These are phyloP conservation scores for Calycopis cecrops DNA, from an alignment of 1,140 invertebrate species.

Conservation along the genomic window DNA sequence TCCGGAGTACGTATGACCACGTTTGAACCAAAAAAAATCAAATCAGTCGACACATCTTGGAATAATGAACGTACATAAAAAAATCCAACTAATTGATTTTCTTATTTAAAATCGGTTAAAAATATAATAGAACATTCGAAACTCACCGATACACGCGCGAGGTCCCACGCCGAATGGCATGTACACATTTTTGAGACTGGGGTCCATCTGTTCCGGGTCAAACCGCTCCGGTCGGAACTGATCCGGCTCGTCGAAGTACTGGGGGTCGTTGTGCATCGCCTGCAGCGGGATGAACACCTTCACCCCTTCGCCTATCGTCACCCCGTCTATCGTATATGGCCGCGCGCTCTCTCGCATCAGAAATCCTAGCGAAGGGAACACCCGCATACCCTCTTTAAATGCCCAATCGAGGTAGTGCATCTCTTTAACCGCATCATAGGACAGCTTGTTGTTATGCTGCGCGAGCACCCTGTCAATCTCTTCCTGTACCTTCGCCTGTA, in stretches of 20 bases:
- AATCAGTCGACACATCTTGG: too few relatives aligned
- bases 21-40: too few relatives aligned
- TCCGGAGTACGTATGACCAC: too few relatives aligned
- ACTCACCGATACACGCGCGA: slow-evolving; percentile 78
- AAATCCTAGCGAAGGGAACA: slow-evolving; percentile 15
- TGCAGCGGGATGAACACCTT: slow-evolving; percentile 16
- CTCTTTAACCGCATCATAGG: slow-evolving; percentile 14
- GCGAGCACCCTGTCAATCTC: slow-evolving; percentile 8
- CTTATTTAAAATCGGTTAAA: too few relatives aligned
- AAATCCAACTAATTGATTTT: too few relatives aligned
- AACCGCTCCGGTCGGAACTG: slow-evolving; percentile 76
- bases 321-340: not conserved
- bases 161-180: slow-evolving; percentile 55
- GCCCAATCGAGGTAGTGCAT: slow-evolving; percentile 13
- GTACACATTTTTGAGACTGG: slow-evolving; percentile 65
- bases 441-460: slow-evolving; percentile 9
- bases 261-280: slow-evolving; percentile 69
- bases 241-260: slow-evolving; percentile 68
- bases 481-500: slow-evolving; percentile 13
- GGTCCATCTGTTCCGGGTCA: slow-evolving; percentile 36
- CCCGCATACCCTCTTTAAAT: slow-evolving; percentile 19
- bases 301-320: slow-evolving; percentile 15
- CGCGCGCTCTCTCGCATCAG: slow-evolving; percentile 4
- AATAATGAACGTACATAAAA: too few relatives aligned
- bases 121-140: too few relatives aligned